A percentile compares a stretch with the other conserved stretches of the same genome.
phyloP scores from a whole-genome alignment of 2,797 vertebrate genomes.

The Kryptopterus vitreolus region DNA sequence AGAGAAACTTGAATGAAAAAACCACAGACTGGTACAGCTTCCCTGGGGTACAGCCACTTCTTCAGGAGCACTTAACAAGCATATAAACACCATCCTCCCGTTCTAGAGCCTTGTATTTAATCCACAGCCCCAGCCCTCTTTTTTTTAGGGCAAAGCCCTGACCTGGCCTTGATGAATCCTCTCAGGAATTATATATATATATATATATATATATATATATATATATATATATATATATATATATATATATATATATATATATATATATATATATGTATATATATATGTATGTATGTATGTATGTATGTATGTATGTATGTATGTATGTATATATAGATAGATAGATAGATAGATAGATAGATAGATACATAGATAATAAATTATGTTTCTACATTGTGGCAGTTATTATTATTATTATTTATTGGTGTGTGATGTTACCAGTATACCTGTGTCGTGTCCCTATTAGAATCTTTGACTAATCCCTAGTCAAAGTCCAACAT shows the following conservation, averaged over 20 bases:
- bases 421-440: background rate
- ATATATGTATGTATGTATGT: too few relatives aligned
- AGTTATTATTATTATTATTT: background rate
- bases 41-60: conserved; percentile 22
- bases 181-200: background rate
- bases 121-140: background rate
- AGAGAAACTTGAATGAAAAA: conserved; percentile 49
- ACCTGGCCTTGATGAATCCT: background rate
- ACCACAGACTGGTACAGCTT: conserved; percentile 43
- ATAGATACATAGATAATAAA: too few relatives aligned
- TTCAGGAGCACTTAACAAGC: background rate
- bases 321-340: too few relatives aligned
- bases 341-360: too few relatives aligned
- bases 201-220: too few relatives aligned
- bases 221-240: too few relatives aligned
- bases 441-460: background rate
- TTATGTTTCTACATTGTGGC: background rate
- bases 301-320: too few relatives aligned
- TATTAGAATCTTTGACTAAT: conserved; percentile 48
- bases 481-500: conserved; percentile 56
- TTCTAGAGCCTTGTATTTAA: background rate
- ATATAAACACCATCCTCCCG: background rate
- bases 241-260: too few relatives aligned
- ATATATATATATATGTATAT: too few relatives aligned
- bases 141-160: too few relatives aligned